Percentiles rank a stretch among this genome's conserved stretches.
phyloP scores from a whole-genome alignment of 2,797 vertebrate genomes.

The Oophaga sylvatica region DNA sequence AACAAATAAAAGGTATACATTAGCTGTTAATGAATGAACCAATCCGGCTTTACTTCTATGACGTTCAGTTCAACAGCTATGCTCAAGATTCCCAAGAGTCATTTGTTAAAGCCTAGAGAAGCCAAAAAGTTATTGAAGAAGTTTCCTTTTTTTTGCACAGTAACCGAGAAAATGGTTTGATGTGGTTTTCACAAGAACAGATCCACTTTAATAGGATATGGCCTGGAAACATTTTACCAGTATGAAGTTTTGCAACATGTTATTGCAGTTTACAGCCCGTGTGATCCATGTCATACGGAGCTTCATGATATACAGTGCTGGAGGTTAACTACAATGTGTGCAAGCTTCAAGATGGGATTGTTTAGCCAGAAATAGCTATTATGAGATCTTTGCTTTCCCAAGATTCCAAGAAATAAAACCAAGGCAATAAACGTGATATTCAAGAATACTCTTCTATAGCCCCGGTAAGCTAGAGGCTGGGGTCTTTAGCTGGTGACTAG shows the following conservation, averaged over 20 bases:
- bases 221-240: constrained; percentile 26
- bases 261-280: not conserved
- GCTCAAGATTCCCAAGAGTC: not conserved
- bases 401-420: not conserved
- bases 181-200: constrained; percentile 23
- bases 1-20: not conserved
- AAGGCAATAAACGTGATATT: not conserved
- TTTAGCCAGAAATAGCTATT: constrained; percentile 33
- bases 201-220: constrained; percentile 15
- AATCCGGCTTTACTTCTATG: not conserved
- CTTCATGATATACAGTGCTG: not conserved
- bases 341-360: not conserved
- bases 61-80: not conserved
- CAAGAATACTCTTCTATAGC: not conserved
- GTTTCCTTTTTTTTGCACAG: not conserved
- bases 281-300: constrained; percentile 9
- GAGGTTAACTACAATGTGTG: constrained; percentile 2
- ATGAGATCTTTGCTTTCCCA: constrained; percentile 11
- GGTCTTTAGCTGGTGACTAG: not conserved
- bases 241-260: not conserved
- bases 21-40: not conserved
- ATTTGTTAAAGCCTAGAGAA: not conserved
- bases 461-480: not conserved
- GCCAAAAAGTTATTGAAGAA: constrained; percentile 21
- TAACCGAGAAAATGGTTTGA: not conserved